Evolutionary conservation across 2,888 invertebrate genomes (phyloP).

Genomic region (Clepsis dumicolana): DNA sequence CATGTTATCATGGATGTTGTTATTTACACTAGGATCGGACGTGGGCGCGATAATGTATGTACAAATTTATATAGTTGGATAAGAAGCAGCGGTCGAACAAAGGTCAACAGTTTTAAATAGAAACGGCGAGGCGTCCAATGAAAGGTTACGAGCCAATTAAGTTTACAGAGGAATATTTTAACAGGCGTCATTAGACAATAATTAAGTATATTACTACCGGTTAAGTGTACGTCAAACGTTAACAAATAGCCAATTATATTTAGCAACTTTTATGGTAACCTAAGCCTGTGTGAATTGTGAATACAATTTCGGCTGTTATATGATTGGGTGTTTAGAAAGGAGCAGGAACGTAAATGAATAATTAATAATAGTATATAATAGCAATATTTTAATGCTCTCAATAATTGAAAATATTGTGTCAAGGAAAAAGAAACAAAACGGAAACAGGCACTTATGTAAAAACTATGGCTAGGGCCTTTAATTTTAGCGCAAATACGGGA

Average conservation of each 20-base stretch:
- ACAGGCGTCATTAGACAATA: conserved; percentile 28
- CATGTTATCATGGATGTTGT: conserved; percentile 25
- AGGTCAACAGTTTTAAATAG: conserved; percentile 43
- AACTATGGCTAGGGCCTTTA: too few species aligned
- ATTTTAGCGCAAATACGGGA: not conserved
- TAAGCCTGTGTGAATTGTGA: not conserved
- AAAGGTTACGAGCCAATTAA: conserved; percentile 42
- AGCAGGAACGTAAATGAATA: not conserved
- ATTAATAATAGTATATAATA: too few species aligned
- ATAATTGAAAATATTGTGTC: too few species aligned
- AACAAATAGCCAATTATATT: not conserved
- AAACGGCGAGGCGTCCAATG: conserved; percentile 31
- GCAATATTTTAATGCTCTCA: too few species aligned
- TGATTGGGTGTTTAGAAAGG: not conserved
- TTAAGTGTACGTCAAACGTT: not conserved
- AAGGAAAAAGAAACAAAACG: too few species aligned
- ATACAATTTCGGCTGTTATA: not conserved
- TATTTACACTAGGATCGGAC: conserved; percentile 24
- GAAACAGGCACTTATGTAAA: too few species aligned
- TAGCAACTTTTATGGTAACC: not conserved
- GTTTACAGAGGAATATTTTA: conserved; percentile 36
- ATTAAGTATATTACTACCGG: conserved; percentile 3
- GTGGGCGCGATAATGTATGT: conserved; percentile 38
- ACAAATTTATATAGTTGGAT: conserved; percentile 31
- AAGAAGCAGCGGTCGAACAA: conserved; percentile 34